Conservation (phyloP, 2,797 vertebrate genomes). For the Tragelaphus oryx region DNA sequence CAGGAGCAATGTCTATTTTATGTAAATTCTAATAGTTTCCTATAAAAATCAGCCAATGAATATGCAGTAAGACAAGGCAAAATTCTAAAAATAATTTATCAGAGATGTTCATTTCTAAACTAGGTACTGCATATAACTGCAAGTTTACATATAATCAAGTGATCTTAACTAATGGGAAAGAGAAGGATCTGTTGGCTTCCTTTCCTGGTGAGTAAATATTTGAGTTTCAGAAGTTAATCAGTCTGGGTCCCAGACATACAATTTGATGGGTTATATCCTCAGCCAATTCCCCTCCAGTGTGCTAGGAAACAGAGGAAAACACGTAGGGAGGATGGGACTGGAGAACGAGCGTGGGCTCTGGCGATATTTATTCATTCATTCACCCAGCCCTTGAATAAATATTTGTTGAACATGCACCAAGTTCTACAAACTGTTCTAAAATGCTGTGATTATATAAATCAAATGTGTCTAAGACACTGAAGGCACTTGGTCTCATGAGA, state of each 20-base stretch:
- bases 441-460: neutral
- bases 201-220: neutral
- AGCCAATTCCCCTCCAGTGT: neutral
- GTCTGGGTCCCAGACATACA: neutral
- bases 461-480: neutral
- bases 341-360: neutral
- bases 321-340: neutral
- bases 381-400: neutral
- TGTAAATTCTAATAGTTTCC: neutral
- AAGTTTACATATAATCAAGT: neutral
- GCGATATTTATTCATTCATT: neutral
- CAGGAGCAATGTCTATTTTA: neutral
- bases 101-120: neutral
- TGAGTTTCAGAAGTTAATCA: slow-evolving; percentile 19
- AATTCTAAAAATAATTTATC: neutral
- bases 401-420: neutral
- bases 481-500: neutral
- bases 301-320: neutral
- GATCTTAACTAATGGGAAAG: neutral
- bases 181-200: neutral
- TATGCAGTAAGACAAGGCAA: neutral
- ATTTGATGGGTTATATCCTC: neutral
- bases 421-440: neutral
- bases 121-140: neutral
- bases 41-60: neutral